Conservation (phyloP, 2,113 vertebrate genomes). For the Ibidorhyncha struthersii region DNA sequence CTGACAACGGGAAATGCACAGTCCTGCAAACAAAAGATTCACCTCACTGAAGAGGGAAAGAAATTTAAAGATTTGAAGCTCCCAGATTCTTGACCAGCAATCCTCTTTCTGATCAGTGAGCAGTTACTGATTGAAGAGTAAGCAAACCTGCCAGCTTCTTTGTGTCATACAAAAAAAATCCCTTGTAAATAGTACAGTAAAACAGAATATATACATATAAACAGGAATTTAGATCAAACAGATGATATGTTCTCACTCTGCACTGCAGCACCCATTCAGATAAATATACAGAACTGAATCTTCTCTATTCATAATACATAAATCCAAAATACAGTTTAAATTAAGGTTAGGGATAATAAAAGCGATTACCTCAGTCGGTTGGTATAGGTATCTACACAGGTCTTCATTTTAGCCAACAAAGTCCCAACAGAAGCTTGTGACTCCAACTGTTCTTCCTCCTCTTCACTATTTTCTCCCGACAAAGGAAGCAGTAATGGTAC, state of each 20-base stretch:
- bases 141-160: not conserved
- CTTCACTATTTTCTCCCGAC: slow-evolving; percentile 84
- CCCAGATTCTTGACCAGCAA: not conserved
- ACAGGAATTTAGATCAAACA: not conserved
- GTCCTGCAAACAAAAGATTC: not conserved
- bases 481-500: slow-evolving; percentile 93
- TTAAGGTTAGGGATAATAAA: not conserved
- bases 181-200: not conserved
- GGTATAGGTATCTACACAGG: slow-evolving; percentile 97
- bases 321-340: not conserved
- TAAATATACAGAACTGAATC: not conserved
- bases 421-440: slow-evolving; percentile 94
- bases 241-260: not conserved
- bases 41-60: not conserved
- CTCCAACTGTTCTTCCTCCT: slow-evolving; percentile 88
- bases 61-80: not conserved
- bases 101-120: not conserved
- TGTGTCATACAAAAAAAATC: not conserved
- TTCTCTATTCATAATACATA: not conserved
- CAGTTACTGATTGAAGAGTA: not conserved
- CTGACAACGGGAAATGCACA: not conserved
- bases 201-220: not conserved
- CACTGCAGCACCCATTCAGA: not conserved
- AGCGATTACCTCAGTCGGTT: slow-evolving; percentile 87
- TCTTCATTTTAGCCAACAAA: slow-evolving; percentile 98